Evolutionary conservation across 2,888 invertebrate species (phyloP), one percentile per base, ranked within the genome.

Genomic region (Hirtodrosophila duncani): DNA sequence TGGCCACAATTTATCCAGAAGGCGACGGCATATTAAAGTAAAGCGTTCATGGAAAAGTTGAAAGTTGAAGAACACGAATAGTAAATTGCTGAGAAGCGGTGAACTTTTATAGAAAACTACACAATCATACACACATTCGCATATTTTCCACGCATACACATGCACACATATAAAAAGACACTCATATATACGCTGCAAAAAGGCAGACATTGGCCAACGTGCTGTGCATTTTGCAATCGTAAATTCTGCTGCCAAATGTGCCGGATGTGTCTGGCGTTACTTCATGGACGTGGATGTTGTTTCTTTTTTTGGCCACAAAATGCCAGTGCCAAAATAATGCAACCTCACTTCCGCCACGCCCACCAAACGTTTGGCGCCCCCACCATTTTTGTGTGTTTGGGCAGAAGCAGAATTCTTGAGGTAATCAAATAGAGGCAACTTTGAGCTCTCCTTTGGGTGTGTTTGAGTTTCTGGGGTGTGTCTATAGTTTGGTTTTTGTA

Each of bases 31-130:
- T 21, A 33, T 21, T 51, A 41, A 41, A 72, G 65, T 77, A 55
- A 65, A 60, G 52, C 64, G 46, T 52, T 46, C 67, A 49, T 14
- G 33, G 51, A 39, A 43, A 77, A 81, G 59, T 62, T 70, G 55
- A 70, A 70, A 67, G 67, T 67, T 60, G 43, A 65, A 56, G 50
- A 58, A 72, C 63, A 58, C 79, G 78, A 69, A 78, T 78, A 80
- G 74, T 59, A 55, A 71, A 78, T 43, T 74, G 63, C 80, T 68
- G 56, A 67, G 50, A 60, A 37, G 78, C 46, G 34, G 50, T 33
- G 53, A 29, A 56, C 57, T 51, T 77, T 65, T 72, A 65, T 61
- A 69, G 48, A 49, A 67, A 49, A 38, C 43, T 4, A 1, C 20
- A 14, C 16, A 13, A 30, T 23, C 21, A 30, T 13, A 37, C 31